Evolutionary conservation across 2,113 vertebrate species (phyloP).

Genomic region (Tiliqua scincoides): DNA sequence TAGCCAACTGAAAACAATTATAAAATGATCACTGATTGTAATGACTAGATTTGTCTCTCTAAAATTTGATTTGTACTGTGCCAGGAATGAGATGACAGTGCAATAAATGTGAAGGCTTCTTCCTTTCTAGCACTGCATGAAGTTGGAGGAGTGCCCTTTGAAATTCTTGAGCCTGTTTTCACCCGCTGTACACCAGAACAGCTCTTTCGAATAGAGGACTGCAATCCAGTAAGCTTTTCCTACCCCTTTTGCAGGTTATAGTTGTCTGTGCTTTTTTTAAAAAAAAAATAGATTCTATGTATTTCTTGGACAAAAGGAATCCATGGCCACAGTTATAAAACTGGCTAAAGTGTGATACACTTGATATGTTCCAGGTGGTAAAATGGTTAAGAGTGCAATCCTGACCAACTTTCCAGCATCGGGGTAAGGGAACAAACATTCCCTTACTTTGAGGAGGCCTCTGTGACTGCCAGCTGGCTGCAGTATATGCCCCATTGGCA

Average conservation of each 20-base stretch:
- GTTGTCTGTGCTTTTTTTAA: neutral
- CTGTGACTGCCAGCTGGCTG: too few relatives aligned
- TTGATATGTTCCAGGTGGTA: too few relatives aligned
- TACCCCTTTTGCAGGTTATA: neutral
- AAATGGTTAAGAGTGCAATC: too few relatives aligned
- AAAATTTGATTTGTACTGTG: neutral
- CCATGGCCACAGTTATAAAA: neutral
- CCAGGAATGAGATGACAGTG: neutral
- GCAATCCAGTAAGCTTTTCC: conserved; percentile 81
- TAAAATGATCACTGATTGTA: neutral
- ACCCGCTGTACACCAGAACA: conserved; percentile 87
- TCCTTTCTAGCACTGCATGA: conserved; percentile 82
- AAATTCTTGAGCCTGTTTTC: conserved; percentile 89
- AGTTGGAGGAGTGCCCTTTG: conserved; percentile 89
- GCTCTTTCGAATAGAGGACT: conserved; percentile 86
- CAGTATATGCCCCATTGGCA: too few relatives aligned
- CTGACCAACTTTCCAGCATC: too few relatives aligned
- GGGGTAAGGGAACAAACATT: too few relatives aligned
- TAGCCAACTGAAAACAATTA: neutral
- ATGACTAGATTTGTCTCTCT: neutral
- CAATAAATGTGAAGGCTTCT: conserved; percentile 8
- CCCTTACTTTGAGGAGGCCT: too few relatives aligned
- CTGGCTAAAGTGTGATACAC: neutral
- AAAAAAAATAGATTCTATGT: neutral
- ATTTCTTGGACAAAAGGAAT: neutral